Base-by-base conservation (phyloP, 2,797 vertebrate genomes). In the Anguilla megastoma region DNA sequence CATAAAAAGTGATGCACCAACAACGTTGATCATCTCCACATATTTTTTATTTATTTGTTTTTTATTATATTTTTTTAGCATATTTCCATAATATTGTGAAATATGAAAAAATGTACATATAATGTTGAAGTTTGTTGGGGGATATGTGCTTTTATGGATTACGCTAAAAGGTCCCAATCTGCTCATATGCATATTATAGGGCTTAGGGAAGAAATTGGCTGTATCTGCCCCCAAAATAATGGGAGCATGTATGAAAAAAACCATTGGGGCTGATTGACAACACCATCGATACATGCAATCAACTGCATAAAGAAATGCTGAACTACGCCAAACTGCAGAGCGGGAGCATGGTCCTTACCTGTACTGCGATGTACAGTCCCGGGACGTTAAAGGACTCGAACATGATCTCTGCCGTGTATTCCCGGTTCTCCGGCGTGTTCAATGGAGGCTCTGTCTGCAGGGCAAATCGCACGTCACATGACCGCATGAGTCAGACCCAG, bases 371-470 rank as follows among this genome's bases (percentile, higher is more conserved):
- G 93, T 98, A 98, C 91, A 98, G 95, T 85, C 97, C 97, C 30
- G 97, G 97, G 89, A 98, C 97, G 21, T 97, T 98, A 93, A 98
- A 98, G 69, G 97, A 98, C 92, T 98, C 97, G 3, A 98, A 98
- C 97, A 98, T 98, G 93, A 98, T 98, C 95, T 98, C 97, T 89
- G 97, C 97, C 85, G 97, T 98, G 94, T 98, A 98, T 95, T 98
- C 97, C 90, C 97, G 96, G 90, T 98, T 98, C 95, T 98, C 97
- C 88, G 97, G 97, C 87, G 97, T 98, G 95, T 98, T 98, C 92
- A 98, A 93, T 88, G 97, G 97, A 90, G 97, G 97, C 91, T 98
- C 97, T 88, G 97, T 98, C 97, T 98, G 92, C 12, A 84, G 79
- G 18, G n/a, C 8, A 76, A n/a, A 69, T 52, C 82, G 82, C 63